Base-by-base conservation (phyloP, 2,797 vertebrate species). In the Rhinichthys osculus region DNA sequence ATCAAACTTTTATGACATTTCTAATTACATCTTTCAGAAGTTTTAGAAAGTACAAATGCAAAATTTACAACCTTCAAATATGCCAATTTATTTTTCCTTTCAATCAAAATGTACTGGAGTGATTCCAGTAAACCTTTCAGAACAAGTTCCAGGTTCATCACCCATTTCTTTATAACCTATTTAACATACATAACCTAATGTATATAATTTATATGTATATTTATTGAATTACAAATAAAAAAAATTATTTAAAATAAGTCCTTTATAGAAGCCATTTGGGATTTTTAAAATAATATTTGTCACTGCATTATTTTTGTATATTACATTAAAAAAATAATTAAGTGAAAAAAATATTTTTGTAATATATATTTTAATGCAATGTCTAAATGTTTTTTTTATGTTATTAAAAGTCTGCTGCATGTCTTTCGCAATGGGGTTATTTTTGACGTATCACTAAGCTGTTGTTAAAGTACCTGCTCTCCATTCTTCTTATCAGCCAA, bases 401-500 rank as follows among this genome's bases (percentile, higher is more conserved):
- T 33, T 69, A 9, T 47, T 64, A 9, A 69, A 52, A 40, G 57
- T 52, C 33, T 7, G 7, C 42, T 78, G 76, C 38, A 10, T 62
- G 35, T n/a, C n/a, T 6, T 79, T 33, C 0, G 7, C 27, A 35
- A 4, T 38, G 16, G 21, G 35, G n/a, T 66, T 76, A 50, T 38
- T 16, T 33, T 77, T 59, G 57, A 50, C n/a, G 4, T 52, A 27
- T 76, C 30, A 11, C 57, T 83, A 42, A 52, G 16, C 59, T 77
- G 9, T 67, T 38, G 33, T 66, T 6, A 52, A 77, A 84, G 42
- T 57, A 40, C 71, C 62, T 67, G 74, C 27, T 21, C 27, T 69
- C 50, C 54, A 72, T 78, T 66, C 59, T 52, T 50, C 35, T 64
- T 50, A 52, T 70, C 81, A 86, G 33, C 71, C 40, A 66, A 23